Percentiles rank a stretch among this genome's conserved stretches.
phyloP scores from a whole-genome alignment of 2,888 invertebrate genomes.

The Helleia helle region DNA sequence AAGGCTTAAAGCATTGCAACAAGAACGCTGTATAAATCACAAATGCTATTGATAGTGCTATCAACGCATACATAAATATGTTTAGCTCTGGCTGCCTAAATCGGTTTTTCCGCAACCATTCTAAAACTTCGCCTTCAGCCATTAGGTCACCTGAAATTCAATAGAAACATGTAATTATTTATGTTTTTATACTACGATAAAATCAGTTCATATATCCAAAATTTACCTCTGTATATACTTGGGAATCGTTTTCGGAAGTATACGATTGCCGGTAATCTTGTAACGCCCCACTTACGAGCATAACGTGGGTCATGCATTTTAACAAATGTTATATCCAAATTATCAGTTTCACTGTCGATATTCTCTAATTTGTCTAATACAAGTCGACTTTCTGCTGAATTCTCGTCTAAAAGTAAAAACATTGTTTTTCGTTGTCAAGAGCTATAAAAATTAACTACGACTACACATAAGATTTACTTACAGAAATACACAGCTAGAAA shows the following conservation, averaged over 20 bases:
- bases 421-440: not conserved
- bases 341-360: slow-evolving; percentile 95
- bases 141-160: slow-evolving; percentile 83
- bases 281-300: slow-evolving; percentile 95
- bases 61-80: slow-evolving; percentile 94
- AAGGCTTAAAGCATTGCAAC: slow-evolving; percentile 89
- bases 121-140: slow-evolving; percentile 89
- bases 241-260: slow-evolving; percentile 94
- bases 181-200: too few relatives aligned
- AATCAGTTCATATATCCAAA: too few relatives aligned
- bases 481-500: slow-evolving; percentile 96
- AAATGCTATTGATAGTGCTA: slow-evolving; percentile 89
- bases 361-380: slow-evolving; percentile 91
- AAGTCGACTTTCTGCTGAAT: slow-evolving; percentile 85
- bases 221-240: slow-evolving; percentile 89
- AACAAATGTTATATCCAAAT: slow-evolving; percentile 94
- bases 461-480: slow-evolving; percentile 65
- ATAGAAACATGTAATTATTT: slow-evolving; percentile 20
- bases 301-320: slow-evolving; percentile 94
- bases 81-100: slow-evolving; percentile 94
- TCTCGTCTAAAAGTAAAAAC: slow-evolving; percentile 78
- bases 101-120: slow-evolving; percentile 94
- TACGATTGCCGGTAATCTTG: slow-evolving; percentile 91
- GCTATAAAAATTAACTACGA: not conserved
- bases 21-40: slow-evolving; percentile 93